Evolutionary conservation across 2,888 invertebrate species (phyloP).

Genomic region (Zhengitettix transpicula): DNA sequence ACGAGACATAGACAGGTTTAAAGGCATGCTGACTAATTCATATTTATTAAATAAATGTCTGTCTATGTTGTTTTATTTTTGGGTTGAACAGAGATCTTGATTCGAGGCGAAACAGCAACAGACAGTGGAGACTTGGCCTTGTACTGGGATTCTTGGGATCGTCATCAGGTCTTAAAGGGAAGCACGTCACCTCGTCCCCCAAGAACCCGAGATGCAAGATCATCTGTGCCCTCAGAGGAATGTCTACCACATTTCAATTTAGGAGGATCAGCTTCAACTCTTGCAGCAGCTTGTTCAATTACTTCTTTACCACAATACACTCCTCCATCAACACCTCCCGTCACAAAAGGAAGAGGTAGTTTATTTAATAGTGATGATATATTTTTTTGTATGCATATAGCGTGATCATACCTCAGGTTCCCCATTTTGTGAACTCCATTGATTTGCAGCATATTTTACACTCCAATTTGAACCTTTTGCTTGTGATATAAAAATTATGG

Average conservation of each 20-base stretch:
- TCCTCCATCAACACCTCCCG: constrained; percentile 35
- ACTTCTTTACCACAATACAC: constrained; percentile 31
- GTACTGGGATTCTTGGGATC: constrained; percentile 92
- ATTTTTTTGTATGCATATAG: too few relatives aligned
- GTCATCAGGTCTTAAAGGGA: constrained; percentile 31
- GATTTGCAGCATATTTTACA: too few relatives aligned
- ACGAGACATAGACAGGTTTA: too few relatives aligned
- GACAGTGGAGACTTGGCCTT: constrained; percentile 43
- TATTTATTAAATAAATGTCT: too few relatives aligned
- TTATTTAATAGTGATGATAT: too few relatives aligned
- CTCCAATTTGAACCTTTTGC: too few relatives aligned
- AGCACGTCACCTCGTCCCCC: constrained; percentile 32
- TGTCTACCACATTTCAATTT: constrained; percentile 25
- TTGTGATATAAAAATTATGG: too few relatives aligned
- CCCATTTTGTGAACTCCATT: too few relatives aligned
- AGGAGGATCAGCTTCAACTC: constrained; percentile 12
- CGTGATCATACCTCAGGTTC: too few relatives aligned
- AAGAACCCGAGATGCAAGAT: constrained; percentile 31
- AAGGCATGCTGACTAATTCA: too few relatives aligned
- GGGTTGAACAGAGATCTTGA: constrained; percentile 35
- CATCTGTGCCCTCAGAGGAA: constrained; percentile 43
- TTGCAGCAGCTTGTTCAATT: constrained; percentile 20
- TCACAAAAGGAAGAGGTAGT: constrained; percentile 18
- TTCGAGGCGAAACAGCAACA: constrained; percentile 37
- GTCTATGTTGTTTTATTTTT: constrained; percentile 1